These are phyloP conservation scores for Rousettus leschenaultii DNA, from an alignment of 2,113 vertebrate species.

Conservation along the genomic window DNA sequence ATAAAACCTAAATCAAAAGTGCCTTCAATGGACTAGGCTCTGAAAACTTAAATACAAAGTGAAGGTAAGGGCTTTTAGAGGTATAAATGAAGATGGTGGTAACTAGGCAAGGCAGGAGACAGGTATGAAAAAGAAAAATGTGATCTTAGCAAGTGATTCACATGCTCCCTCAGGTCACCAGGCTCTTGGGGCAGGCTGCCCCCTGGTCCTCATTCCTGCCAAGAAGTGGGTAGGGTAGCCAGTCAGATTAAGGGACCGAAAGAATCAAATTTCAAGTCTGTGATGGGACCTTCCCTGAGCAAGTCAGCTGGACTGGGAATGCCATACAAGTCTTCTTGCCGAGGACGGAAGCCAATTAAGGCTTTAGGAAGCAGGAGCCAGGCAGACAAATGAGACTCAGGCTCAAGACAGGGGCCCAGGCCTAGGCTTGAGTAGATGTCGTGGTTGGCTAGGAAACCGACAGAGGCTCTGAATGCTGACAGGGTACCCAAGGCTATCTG, in stretches of 20 bases:
- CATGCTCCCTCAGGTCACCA: neutral
- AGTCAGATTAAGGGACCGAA: neutral
- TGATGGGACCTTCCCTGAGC: neutral
- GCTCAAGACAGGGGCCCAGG: neutral
- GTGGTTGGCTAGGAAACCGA: too few species aligned
- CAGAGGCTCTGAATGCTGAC: neutral
- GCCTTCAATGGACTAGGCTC: slow-evolving; percentile 40
- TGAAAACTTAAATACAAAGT: slow-evolving; percentile 1
- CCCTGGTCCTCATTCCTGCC: neutral
- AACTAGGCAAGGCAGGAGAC: neutral
- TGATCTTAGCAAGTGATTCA: neutral
- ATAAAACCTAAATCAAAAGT: slow-evolving; percentile 61
- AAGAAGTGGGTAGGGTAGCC: neutral
- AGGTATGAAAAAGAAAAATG: neutral
- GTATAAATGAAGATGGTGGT: neutral
- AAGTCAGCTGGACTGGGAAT: neutral
- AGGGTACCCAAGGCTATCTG: rapidly evolving
- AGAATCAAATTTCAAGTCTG: neutral
- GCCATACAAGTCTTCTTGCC: neutral
- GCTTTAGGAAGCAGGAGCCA: neutral
- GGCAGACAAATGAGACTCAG: neutral
- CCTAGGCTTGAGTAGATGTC: neutral
- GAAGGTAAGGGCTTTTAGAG: slow-evolving; percentile 4
- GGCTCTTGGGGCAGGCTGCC: neutral
- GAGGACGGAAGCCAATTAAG: neutral